phyloP scores from a whole-genome alignment of 2,113 vertebrate genomes.

The Chamaetylas fuelleborni region DNA sequence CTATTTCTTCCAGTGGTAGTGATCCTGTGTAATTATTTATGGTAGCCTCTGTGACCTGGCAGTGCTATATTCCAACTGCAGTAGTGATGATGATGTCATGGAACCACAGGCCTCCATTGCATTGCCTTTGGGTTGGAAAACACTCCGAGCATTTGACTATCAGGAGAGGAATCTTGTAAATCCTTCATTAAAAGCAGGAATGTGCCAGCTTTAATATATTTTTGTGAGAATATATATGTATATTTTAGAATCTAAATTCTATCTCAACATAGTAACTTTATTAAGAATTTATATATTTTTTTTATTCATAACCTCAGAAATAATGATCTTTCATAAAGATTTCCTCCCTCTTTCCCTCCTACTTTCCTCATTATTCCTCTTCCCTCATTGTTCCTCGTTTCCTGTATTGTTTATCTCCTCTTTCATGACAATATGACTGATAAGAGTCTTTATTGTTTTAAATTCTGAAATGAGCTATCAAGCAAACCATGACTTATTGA shows the following conservation, averaged over 20 bases:
- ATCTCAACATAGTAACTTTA: not conserved
- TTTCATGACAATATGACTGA: not conserved
- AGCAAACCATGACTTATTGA: not conserved
- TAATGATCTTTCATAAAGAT: not conserved
- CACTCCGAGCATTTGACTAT: not conserved
- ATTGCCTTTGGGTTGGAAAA: not conserved
- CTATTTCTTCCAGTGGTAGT: not conserved
- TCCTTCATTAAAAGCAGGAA: not conserved
- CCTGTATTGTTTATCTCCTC: not conserved
- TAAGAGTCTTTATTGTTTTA: not conserved
- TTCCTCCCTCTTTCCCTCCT: not conserved
- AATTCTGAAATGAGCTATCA: not conserved
- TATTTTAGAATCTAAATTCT: not conserved
- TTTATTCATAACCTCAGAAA: not conserved
- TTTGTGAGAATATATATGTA: no score
- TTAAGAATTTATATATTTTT: not conserved
- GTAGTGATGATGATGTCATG: accelerated
- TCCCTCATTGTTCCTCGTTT: not conserved
- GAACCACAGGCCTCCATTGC: not conserved
- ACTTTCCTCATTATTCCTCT: not conserved
- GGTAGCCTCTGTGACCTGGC: not conserved
- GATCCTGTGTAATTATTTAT: not conserved
- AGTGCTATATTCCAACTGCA: not conserved
- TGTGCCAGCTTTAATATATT: not conserved
- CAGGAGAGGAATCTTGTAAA: not conserved